Base-by-base conservation (phyloP, 2,888 invertebrate genomes). In the Scaptodrosophila latifasciaeformis region DNA sequence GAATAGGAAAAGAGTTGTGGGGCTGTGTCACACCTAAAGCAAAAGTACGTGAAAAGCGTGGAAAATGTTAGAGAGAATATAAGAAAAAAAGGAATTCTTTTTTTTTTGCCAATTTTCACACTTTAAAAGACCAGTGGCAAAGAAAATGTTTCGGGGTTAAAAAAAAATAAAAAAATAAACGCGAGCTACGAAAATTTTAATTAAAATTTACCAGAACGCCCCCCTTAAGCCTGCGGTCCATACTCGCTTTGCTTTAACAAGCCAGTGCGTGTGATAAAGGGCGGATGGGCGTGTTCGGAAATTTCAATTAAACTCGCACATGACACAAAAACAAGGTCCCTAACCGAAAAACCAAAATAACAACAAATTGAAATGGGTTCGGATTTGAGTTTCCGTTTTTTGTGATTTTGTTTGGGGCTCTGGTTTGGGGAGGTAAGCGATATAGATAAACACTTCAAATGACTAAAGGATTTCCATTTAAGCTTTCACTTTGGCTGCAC, bases 371-470 rank as follows among this genome's bases (percentile, higher is more conserved):
- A 24, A 7, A 3, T 3, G 7, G 24, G 24, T 56, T 56, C 57
- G 56, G n/a, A n/a, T n/a, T n/a, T n/a, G n/a, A n/a, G n/a, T n/a
- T n/a, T n/a, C 58, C 55, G 58, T 66, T 70, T 53, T 53, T 54
- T 53, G 54, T 34, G 45, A 61, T 47, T 55, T 58, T 45, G 45
- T 49, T 40, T 49, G 39, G 47, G 59, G 64, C 31, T 52, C 60
- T 55, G 62, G 47, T 9, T 18, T 24, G 19, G 0, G 17, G 37
- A 44, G 62, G 74, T 74, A 66, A 74, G 58, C 70, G 77, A 74
- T 77, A 74, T 74, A 77, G 72, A 74, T 74, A 70, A 74, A 70
- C 72, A 74, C 77, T 74, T 65, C 42, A 65, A 57, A 70, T 70
- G 66, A 64, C 70, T 62, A 68, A 72, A 62, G 70, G 77, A 77